Conservation (phyloP, 2,113 vertebrate species). For the Mormyrus iriodes region DNA sequence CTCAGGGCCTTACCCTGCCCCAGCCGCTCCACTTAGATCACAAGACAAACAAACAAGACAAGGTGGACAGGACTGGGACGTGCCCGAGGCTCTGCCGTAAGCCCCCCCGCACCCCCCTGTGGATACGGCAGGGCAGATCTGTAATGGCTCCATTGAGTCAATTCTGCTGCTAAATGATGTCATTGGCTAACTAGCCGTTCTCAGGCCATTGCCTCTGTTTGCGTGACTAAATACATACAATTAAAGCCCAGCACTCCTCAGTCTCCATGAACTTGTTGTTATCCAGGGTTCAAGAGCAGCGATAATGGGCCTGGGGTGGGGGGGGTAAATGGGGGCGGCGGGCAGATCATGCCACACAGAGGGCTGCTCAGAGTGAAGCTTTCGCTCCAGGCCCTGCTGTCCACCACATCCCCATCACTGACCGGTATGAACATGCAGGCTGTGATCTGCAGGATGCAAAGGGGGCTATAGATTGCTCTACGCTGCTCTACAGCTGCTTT, state of each 20-base stretch:
- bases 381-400: slow-evolving; percentile 75
- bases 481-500: not conserved
- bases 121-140: slow-evolving; percentile 67
- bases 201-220: slow-evolving; percentile 98
- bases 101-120: slow-evolving; percentile 40
- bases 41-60: not conserved
- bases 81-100: slow-evolving; percentile 57
- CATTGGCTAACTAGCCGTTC: slow-evolving; percentile 96
- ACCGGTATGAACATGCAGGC: not conserved
- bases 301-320: slow-evolving; percentile 86
- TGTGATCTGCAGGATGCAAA: not conserved
- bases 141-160: slow-evolving; percentile 82
- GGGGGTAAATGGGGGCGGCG: slow-evolving; percentile 45
- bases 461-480: not conserved
- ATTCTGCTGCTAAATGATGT: slow-evolving; percentile 88
- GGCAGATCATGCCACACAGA: slow-evolving; percentile 73
- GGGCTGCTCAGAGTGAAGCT: slow-evolving; percentile 80
- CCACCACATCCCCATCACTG: slow-evolving; percentile 34
- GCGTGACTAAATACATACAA: slow-evolving; percentile 99
- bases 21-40: too few species aligned
- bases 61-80: not conserved
- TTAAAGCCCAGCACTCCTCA: slow-evolving; percentile 95
- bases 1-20: slow-evolving; percentile 42
- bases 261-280: slow-evolving; percentile 98
- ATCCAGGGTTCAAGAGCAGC: slow-evolving; percentile 96